Evolutionary conservation across 2,888 invertebrate species (phyloP).

Genomic region (Stenotaenia linearis): DNA sequence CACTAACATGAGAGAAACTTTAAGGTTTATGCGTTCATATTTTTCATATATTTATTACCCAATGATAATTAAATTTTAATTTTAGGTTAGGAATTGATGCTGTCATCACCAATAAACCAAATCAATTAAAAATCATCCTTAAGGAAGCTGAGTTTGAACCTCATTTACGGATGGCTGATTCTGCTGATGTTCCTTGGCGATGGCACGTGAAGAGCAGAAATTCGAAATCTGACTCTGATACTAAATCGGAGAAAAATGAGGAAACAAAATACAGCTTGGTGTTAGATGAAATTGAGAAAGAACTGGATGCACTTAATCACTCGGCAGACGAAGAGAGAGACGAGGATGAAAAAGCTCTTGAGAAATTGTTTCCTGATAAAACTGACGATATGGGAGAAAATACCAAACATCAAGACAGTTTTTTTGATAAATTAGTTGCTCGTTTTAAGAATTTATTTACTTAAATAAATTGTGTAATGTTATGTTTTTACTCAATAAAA

Average conservation of each 20-base stretch:
- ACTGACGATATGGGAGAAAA: neutral
- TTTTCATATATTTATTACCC: neutral
- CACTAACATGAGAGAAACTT: neutral
- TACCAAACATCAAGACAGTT: neutral
- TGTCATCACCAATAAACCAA: neutral
- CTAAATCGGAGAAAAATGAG: neutral
- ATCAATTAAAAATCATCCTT: neutral
- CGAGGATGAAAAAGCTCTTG: neutral
- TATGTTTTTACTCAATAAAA: too few relatives aligned
- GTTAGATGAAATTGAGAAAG: neutral
- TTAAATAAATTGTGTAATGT: neutral
- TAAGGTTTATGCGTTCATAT: neutral
- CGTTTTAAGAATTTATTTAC: neutral
- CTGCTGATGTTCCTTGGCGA: neutral
- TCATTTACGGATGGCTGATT: neutral
- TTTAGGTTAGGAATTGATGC: constrained; percentile 3
- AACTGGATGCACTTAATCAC: neutral
- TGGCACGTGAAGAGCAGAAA: neutral
- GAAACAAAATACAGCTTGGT: neutral
- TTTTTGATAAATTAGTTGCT: neutral
- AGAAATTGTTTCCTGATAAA: neutral
- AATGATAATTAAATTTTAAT: too few relatives aligned
- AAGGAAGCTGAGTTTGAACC: constrained; percentile 3
- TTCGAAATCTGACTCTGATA: neutral
- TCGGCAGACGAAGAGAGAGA: neutral